Percentiles rank a stretch among this genome's conserved stretches.
These are phyloP conservation scores for Drosophila pandora DNA, from an alignment of 1,140 invertebrate genomes.

Conservation along the genomic window DNA sequence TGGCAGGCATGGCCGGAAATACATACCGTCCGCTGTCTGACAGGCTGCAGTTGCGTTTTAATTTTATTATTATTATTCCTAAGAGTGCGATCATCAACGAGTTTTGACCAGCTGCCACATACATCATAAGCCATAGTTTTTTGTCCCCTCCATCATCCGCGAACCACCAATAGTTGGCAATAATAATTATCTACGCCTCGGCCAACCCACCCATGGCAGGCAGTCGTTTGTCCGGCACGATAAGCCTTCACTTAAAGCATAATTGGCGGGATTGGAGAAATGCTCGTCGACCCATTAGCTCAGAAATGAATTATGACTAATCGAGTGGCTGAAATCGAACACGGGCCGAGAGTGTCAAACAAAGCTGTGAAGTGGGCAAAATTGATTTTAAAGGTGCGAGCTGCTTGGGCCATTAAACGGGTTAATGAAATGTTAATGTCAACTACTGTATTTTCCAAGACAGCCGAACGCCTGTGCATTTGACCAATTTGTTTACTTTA, in stretches of 20 bases:
- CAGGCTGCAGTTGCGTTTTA: conserved; percentile 51
- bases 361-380: conserved; percentile 8
- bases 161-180: conserved; percentile 12
- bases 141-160: neutral
- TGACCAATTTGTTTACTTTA: neutral
- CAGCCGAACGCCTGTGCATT: neutral
- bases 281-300: conserved; percentile 22
- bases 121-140: conserved; percentile 20
- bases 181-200: conserved; percentile 20
- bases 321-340: conserved; percentile 13
- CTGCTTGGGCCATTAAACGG: conserved; percentile 2
- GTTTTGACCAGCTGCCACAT: conserved; percentile 5
- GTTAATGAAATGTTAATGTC: conserved; percentile 22
- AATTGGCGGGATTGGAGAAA: conserved; percentile 37
- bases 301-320: conserved; percentile 23
- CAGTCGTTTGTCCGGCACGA: conserved; percentile 14
- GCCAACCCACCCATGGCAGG: conserved; percentile 7
- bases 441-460: conserved; percentile 10
- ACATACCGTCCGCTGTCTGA: conserved; percentile 32
- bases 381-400: conserved; percentile 22
- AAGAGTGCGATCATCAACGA: conserved; percentile 29
- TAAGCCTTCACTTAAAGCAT: conserved; percentile 26
- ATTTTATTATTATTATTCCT: conserved; percentile 43
- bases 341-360: conserved; percentile 17
- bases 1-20: conserved; percentile 49